Evolutionary conservation across 2,113 vertebrate genomes (phyloP), one percentile per base, ranked within the genome.

Genomic region (Sylvilagus bachmani): DNA sequence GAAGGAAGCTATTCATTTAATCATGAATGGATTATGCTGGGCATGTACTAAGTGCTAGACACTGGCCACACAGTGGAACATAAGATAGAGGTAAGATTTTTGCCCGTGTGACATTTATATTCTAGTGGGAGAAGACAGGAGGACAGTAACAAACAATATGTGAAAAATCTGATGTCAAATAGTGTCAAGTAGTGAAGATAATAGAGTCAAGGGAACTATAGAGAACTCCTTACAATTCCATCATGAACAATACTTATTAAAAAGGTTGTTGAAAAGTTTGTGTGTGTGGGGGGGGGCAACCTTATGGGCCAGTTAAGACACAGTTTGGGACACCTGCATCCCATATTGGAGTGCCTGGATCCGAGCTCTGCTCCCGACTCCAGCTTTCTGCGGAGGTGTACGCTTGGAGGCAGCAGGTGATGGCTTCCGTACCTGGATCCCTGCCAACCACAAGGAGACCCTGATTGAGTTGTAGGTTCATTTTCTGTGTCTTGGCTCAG

Each of bases 91-190:
- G 51, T n/a, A 83, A 80, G 19, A 17, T 33, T 90, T 90, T 83
- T 91, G 66, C 27, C 22, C 29, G 51, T 75, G n/a, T 25, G 29
- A 36, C 71, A 74, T 14, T 74, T 71, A 13, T 2, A 62, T 29
- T 89, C 75, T 53, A 70, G 61, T 86, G 49, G 62, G 78, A 91
- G 58, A 90, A 90, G 61, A 77, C 2, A 7, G 22, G 55, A 88
- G 36, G 61, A 13, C 19, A 87, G 2, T 66, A 85, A 61, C 55
- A 95, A 82, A 55, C 44, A 89, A 27, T 78, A 16, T 14, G n/a
- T 81, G 78, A 75, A 96, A 88, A 96, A 75, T 25, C 13, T 87
- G 36, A 78, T 83, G 51, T 92, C 73, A 82, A 25, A 51, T 74
- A n/a, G 44, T 86, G 79, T 24, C 49, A 51, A 67, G 55, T 66